Evolutionary conservation across 2,888 invertebrate species (phyloP).

Genomic region (Drosophila stalkeri): DNA sequence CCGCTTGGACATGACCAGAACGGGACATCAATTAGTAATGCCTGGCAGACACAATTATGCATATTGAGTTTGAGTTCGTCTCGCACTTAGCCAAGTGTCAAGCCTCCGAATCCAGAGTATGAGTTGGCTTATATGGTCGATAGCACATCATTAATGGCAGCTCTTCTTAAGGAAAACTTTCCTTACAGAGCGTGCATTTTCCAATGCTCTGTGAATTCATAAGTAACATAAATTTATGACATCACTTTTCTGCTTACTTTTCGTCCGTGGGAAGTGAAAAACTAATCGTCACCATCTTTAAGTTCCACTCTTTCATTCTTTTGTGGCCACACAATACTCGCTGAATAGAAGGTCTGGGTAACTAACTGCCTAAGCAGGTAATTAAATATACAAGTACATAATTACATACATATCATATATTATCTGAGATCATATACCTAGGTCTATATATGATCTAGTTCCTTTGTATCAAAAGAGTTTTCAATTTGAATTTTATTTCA

Average conservation of each 20-base stretch:
- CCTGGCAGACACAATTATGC: slow-evolving; percentile 76
- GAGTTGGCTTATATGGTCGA: slow-evolving; percentile 42
- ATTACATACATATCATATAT: too few relatives aligned
- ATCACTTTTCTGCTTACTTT: neutral
- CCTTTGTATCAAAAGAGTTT: too few relatives aligned
- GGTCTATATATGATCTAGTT: too few relatives aligned
- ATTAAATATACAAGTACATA: too few relatives aligned
- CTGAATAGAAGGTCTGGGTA: too few relatives aligned
- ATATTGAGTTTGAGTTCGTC: slow-evolving; percentile 54
- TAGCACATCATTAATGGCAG: slow-evolving; percentile 48
- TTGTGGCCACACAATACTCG: too few relatives aligned
- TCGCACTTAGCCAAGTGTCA: slow-evolving; percentile 27
- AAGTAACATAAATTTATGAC: slow-evolving; percentile 19
- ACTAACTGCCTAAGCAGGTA: too few relatives aligned
- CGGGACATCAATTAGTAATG: slow-evolving; percentile 79
- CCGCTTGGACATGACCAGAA: slow-evolving; percentile 69
- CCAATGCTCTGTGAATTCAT: slow-evolving; percentile 36
- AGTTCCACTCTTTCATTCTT: too few relatives aligned
- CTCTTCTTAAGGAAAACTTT: slow-evolving; percentile 30
- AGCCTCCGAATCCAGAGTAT: slow-evolving; percentile 32
- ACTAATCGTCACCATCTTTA: neutral
- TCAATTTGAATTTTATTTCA: too few relatives aligned
- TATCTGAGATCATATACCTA: too few relatives aligned
- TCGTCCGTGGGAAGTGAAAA: neutral
- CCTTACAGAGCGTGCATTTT: slow-evolving; percentile 41